Evolutionary conservation across 2,113 vertebrate genomes (phyloP), one percentile per base, ranked within the genome.

Genomic region (Tychaedon coryphoeus): DNA sequence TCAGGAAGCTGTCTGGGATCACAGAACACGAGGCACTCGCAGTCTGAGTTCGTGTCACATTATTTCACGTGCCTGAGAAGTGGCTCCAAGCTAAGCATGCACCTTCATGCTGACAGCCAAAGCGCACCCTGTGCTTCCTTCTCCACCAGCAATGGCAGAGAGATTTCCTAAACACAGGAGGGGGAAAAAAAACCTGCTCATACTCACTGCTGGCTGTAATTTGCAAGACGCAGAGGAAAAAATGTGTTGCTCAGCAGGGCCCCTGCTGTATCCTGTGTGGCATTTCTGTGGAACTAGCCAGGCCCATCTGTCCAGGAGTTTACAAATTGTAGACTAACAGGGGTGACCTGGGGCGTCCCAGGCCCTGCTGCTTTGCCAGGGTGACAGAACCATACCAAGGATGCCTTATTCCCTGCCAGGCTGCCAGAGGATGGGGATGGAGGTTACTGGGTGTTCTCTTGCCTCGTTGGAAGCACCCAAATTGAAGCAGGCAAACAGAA

Each of bases 171-270:
- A 94, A 80, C 60, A 50, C 36, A 34, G 28, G 67, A 92, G 71
- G 31, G 10, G 1, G 7, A 24, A 24, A 64, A 94, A 83, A 38
- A 20, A 1, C 4, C 61, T 65, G 24, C 56, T 72, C 10, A 3
- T 61, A 36, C 33, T 85, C 66, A 69, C 62, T 70, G 77, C 70
- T 95, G 74, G 78, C 85, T 83, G 81, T 1, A 9, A 82, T 93
- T 96, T 90, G 64, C 61, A 90, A 94, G 48, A 71, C 0, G 0
- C 23, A 92, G 75, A 93, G 90, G 85, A 92, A 95, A 95, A 96
- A 96, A 88, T 93, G 93, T 33, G n/a, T 34, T 93, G 74, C 85
- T 92, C 94, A 80, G 88, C 78, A 66, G 95, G 87, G 88, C 64
- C 64, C 43, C 94, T 76, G 67, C 75, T 88, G 71, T 50, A 91